These are phyloP conservation scores for Apamea anceps DNA, from an alignment of 2,888 invertebrate genomes.

Conservation along the genomic window DNA sequence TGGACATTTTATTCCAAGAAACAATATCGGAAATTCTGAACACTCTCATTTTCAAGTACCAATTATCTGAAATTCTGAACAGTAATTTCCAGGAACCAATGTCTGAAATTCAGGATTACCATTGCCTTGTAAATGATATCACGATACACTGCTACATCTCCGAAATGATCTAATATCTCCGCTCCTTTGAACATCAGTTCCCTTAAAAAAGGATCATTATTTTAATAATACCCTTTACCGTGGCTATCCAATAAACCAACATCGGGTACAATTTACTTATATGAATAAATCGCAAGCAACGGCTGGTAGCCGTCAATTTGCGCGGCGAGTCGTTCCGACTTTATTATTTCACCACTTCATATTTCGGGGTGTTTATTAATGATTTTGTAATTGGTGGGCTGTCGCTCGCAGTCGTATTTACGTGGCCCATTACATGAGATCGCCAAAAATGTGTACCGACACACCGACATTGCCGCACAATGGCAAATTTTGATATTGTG, in stretches of 20 bases:
- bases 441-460: slow-evolving; percentile 60
- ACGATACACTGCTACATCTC: slow-evolving; percentile 26
- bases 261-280: slow-evolving; percentile 77
- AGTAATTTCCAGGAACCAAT: not conserved
- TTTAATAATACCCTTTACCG: slow-evolving; percentile 63
- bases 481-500: slow-evolving; percentile 41
- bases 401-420: slow-evolving; percentile 79
- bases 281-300: slow-evolving; percentile 65
- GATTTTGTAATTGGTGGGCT: slow-evolving; percentile 84
- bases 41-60: not conserved
- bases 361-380: slow-evolving; percentile 85
- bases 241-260: slow-evolving; percentile 70
- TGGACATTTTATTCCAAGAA: not conserved
- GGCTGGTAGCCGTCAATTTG: slow-evolving; percentile 75
- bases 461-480: slow-evolving; percentile 36
- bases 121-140: slow-evolving; percentile 4
- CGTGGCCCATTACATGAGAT: slow-evolving; percentile 74
- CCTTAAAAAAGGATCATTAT: slow-evolving; percentile 51
- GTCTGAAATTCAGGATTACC: slow-evolving; percentile 5
- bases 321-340: slow-evolving; percentile 69
- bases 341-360: slow-evolving; percentile 84
- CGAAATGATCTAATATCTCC: slow-evolving; percentile 33
- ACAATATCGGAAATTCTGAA: not conserved
- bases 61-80: not conserved
- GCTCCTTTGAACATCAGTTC: slow-evolving; percentile 31